A percentile compares a stretch with the other conserved stretches of the same genome.
phyloP scores from a whole-genome alignment of 2,797 vertebrate genomes.

The Stomatorhinus walkeri region DNA sequence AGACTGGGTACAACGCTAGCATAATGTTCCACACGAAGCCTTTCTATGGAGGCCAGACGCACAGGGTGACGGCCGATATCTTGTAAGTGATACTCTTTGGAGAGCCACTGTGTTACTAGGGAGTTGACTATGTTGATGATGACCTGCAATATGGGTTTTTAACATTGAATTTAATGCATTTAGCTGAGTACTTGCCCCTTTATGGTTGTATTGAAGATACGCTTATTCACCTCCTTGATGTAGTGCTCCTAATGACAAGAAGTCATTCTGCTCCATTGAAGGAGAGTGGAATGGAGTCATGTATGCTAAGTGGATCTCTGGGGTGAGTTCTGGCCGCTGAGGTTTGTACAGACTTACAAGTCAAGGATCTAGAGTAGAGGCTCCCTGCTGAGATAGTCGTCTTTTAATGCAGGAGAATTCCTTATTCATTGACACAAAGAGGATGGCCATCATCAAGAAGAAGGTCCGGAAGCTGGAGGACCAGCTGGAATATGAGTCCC shows the following conservation, averaged over 20 bases:
- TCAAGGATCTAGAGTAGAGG: neutral
- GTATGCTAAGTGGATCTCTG: slow-evolving; percentile 84
- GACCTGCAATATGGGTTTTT: neutral
- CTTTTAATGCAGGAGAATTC: slow-evolving; percentile 72
- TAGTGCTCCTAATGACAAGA: slow-evolving; percentile 94
- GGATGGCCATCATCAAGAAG: slow-evolving; percentile 89
- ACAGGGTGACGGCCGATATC: slow-evolving; percentile 93
- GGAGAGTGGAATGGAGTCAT: slow-evolving; percentile 98
- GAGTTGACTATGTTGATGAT: neutral
- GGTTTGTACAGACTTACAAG: neutral
- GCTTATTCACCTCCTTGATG: neutral
- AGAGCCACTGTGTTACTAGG: neutral
- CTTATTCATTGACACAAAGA: slow-evolving; percentile 95
- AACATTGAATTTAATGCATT: neutral
- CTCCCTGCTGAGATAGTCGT: neutral
- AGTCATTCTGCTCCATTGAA: slow-evolving; percentile 90
- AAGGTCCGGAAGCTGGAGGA: slow-evolving; percentile 96
- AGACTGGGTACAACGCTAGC: slow-evolving; percentile 89
- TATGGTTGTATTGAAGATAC: slow-evolving; percentile 48
- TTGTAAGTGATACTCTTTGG: slow-evolving; percentile 66
- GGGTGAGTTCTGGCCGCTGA: slow-evolving; percentile 66
- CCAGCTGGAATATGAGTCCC: slow-evolving; percentile 87
- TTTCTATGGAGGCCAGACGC: slow-evolving; percentile 97
- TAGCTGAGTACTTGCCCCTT: neutral
- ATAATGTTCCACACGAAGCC: slow-evolving; percentile 97